These are phyloP conservation scores for Diarsia rubi DNA, from an alignment of 2,888 invertebrate genomes.

Conservation along the genomic window DNA sequence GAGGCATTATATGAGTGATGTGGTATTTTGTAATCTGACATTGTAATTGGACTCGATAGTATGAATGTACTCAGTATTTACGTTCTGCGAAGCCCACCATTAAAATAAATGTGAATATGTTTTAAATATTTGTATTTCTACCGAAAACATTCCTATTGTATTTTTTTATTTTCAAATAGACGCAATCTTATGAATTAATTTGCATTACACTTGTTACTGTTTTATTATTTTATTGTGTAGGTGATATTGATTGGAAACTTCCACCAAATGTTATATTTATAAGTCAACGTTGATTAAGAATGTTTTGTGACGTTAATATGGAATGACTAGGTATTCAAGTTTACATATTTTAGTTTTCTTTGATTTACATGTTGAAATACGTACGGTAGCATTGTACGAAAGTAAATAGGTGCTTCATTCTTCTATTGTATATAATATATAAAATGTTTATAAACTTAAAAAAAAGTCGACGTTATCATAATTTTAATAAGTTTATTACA, in stretches of 20 bases:
- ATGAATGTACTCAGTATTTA: conserved; percentile 59
- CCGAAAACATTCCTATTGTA: conserved; percentile 65
- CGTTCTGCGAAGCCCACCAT: conserved; percentile 70
- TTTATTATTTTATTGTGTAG: conserved; percentile 32
- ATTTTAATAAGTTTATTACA: not conserved
- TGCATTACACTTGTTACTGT: conserved; percentile 33
- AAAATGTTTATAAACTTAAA: not conserved
- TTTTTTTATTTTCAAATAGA: conserved; percentile 48
- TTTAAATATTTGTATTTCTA: conserved; percentile 57
- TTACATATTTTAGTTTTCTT: conserved; percentile 21
- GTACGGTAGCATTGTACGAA: conserved; percentile 17
- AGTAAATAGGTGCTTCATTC: conserved; percentile 2
- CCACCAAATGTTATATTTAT: conserved; percentile 48
- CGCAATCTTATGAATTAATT: conserved; percentile 50
- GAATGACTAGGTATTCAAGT: conserved; percentile 37
- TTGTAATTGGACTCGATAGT: conserved; percentile 56
- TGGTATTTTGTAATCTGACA: conserved; percentile 76
- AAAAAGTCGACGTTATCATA: conserved; percentile 9
- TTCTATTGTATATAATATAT: conserved; percentile 7
- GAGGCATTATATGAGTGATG: conserved; percentile 63
- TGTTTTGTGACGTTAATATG: conserved; percentile 19
- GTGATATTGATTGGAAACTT: conserved; percentile 22
- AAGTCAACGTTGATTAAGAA: conserved; percentile 14
- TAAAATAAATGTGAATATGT: conserved; percentile 62
- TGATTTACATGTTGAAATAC: conserved; percentile 27